Evolutionary conservation across 2,113 vertebrate species (phyloP).

Genomic region (Pygoscelis antarcticus): DNA sequence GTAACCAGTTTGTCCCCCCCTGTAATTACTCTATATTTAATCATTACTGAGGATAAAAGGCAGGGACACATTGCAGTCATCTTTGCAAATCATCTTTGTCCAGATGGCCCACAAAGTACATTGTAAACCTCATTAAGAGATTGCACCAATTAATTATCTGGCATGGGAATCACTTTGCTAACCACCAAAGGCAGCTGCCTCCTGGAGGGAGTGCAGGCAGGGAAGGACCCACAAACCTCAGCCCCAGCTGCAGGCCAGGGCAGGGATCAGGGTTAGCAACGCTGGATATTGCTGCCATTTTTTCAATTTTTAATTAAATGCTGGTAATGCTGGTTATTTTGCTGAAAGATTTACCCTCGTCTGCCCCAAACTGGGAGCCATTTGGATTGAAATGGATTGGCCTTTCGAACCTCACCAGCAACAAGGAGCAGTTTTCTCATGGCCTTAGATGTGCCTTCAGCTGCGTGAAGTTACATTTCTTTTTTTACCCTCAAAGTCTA

Average conservation of each 20-base stretch:
- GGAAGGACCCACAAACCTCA: neutral
- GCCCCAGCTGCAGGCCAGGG: neutral
- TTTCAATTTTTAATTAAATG: neutral
- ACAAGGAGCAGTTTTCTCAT: neutral
- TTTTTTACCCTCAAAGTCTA: neutral
- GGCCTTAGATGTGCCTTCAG: neutral
- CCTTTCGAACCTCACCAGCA: neutral
- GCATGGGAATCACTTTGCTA: neutral
- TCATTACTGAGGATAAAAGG: neutral
- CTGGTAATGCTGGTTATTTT: neutral
- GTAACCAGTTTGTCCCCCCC: neutral
- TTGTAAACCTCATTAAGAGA: constrained; percentile 34
- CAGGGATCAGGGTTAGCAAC: neutral
- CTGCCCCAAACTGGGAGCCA: neutral
- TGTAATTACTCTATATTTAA: neutral
- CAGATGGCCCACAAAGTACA: constrained; percentile 25
- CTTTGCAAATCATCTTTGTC: neutral
- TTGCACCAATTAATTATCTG: constrained; percentile 28
- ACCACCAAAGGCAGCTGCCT: neutral
- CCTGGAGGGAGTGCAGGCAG: neutral
- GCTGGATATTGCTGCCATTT: neutral
- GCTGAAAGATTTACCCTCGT: neutral
- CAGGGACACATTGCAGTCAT: neutral
- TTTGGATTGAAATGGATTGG: neutral
- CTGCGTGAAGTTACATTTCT: neutral